A percentile compares a stretch with the other conserved stretches of the same genome.
Conservation (phyloP, 2,888 invertebrate genomes). For the Drosophila aldrichi region DNA sequence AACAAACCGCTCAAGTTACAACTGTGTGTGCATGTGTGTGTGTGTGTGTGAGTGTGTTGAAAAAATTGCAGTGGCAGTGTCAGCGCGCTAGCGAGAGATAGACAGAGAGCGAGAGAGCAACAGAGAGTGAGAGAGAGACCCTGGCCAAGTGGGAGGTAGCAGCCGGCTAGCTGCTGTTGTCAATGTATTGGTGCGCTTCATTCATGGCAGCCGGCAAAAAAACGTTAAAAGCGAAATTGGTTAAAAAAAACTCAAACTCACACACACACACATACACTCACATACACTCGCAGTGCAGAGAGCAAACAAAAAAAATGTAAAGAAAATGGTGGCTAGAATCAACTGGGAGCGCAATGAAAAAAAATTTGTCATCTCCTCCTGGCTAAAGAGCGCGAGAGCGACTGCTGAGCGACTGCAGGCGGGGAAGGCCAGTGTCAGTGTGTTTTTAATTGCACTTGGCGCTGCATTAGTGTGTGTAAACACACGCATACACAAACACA, state of each 20-base stretch:
- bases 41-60: constrained; percentile 6
- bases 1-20: constrained; percentile 58
- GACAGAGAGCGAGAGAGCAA: constrained; percentile 41
- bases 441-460: constrained; percentile 75
- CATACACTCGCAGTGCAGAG: constrained; percentile 8
- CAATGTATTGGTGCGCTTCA: constrained; percentile 70
- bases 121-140: constrained; percentile 20
- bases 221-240: constrained; percentile 81
- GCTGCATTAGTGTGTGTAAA: constrained; percentile 36
- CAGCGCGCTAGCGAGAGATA: constrained; percentile 17
- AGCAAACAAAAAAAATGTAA: constrained; percentile 47
- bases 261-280: background rate
- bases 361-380: constrained; percentile 53
- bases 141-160: constrained; percentile 61
- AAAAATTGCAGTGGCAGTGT: constrained; percentile 58
- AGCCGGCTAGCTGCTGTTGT: constrained; percentile 60
- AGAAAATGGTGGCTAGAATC: constrained; percentile 70
- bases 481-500: constrained; percentile 27
- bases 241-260: constrained; percentile 31
- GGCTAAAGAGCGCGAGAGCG: constrained; percentile 38
- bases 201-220: constrained; percentile 79
- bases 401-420: constrained; percentile 40
- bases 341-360: constrained; percentile 40
- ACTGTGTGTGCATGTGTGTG: constrained; percentile 16
- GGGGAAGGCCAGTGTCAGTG: constrained; percentile 64